Base-by-base conservation (phyloP, 2,113 vertebrate species). In the Athene noctua region DNA sequence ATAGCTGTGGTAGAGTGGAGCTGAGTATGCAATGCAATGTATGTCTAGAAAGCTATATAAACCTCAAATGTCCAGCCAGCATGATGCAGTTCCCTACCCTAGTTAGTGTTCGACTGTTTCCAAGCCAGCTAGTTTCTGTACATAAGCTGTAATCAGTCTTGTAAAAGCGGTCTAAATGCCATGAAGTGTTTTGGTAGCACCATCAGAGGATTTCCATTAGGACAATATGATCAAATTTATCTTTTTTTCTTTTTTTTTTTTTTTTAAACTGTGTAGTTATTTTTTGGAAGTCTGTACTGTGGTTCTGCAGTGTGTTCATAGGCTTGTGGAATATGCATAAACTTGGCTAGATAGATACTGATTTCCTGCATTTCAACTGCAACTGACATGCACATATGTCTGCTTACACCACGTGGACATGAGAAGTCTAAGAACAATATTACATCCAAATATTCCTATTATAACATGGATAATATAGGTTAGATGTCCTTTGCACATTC, bases 31-130 rank as follows among this genome's bases (percentile, higher is more conserved):
- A 83, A 29, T 73, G 27, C 8, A 34, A 5, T 65, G 5, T 51
- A 3, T 61, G 40, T 63, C 22, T 93, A 20, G 57, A 86, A 92
- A 87, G 52, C 32, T 61, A 1, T 21, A 17, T 25, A 52, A 85
- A 72, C 44, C n/a, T 90, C 38, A 90, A 79, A 75, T 40, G 17
- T n/a, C 6, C 13, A 63, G 9, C 44, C 23, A 59, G 22, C 19
- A 19, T 0, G 0, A 19, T 61, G 44, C 5, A 17, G 8, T 72
- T 86, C n/a, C 10, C 44, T 67, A 47, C 13, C 4, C 13, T 25
- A 38, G 20, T 52, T 5, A 29, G 20, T 29, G 6, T 44, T 80
- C 46, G 44, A 2, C 32, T 51, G 2, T 88, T 83, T 80, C 30
- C 59, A 83, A 36, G 23, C 6, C 36, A 77, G 29, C 6, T 65